Conservation (phyloP, 2,113 vertebrate species). For the Nothocercus julius region DNA sequence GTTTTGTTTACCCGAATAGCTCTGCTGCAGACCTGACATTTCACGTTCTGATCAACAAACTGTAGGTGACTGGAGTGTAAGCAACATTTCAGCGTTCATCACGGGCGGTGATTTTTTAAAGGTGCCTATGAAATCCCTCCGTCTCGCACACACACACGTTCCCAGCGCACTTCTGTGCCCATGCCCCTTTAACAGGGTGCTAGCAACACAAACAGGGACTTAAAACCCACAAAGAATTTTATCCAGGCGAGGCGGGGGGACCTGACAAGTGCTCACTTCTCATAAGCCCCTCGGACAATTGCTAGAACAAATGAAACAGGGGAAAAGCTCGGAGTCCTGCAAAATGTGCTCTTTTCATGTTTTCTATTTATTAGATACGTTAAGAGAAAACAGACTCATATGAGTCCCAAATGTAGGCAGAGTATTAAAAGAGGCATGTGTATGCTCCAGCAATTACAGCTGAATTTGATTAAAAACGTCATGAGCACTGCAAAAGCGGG, state of each 20-base stretch:
- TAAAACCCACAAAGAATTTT: neutral
- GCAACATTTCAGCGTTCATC: slow-evolving; percentile 22
- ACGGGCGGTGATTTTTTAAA: neutral
- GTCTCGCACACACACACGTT: neutral
- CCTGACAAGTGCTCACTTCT: slow-evolving; percentile 18
- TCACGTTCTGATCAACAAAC: neutral
- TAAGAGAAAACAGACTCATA: slow-evolving; percentile 71
- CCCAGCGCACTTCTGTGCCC: neutral
- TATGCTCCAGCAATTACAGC: slow-evolving; percentile 66
- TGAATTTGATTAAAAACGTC: slow-evolving; percentile 74
- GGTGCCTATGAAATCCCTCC: neutral
- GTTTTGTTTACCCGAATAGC: slow-evolving; percentile 45
- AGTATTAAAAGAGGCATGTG: slow-evolving; percentile 66
- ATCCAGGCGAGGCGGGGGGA: neutral
- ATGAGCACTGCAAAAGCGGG: slow-evolving; percentile 50
- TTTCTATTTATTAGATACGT: slow-evolving; percentile 69
- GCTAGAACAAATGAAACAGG: slow-evolving; percentile 6
- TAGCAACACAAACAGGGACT: slow-evolving; percentile 1
- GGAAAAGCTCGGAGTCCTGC: slow-evolving; percentile 12
- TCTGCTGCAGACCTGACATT: neutral
- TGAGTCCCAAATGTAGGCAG: slow-evolving; percentile 60
- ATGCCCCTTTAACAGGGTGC: neutral
- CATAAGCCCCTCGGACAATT: neutral
- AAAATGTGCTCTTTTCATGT: slow-evolving; percentile 52
- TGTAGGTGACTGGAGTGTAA: neutral